A percentile compares a stretch with the other conserved stretches of the same genome.
Conservation (phyloP, 2,113 vertebrate species). For the Eonycteris spelaea region DNA sequence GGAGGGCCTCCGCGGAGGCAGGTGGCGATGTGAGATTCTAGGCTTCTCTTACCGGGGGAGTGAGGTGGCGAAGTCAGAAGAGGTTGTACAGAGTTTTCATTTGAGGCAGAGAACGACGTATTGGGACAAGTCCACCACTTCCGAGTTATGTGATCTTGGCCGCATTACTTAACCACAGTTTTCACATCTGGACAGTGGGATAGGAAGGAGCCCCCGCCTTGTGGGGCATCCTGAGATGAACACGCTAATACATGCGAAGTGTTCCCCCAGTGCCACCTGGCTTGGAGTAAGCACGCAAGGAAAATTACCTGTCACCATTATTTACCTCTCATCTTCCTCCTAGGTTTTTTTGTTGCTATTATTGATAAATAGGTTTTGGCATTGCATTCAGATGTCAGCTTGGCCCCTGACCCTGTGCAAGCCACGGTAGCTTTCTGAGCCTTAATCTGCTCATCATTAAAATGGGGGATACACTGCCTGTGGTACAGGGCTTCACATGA, state of each 20-base stretch:
- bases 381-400: not conserved
- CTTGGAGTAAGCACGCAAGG: not conserved
- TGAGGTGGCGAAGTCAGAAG: not conserved
- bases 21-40: not conserved
- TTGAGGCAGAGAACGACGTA: not conserved
- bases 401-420: not conserved
- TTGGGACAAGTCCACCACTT: not conserved
- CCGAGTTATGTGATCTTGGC: not conserved
- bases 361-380: not conserved
- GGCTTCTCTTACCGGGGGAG: not conserved
- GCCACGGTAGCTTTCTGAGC: not conserved
- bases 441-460: not conserved
- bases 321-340: not conserved
- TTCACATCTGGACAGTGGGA: not conserved
- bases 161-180: not conserved
- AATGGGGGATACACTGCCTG: not conserved
- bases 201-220: too few species aligned
- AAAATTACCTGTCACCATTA: not conserved
- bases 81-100: not conserved
- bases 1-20: not conserved
- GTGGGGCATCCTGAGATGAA: not conserved
- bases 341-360: too few species aligned
- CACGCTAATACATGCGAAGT: not conserved
- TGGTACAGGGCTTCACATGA: not conserved
- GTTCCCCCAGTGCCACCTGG: not conserved